Conservation (phyloP, 2,797 vertebrate species). For the Danio kyathit region DNA sequence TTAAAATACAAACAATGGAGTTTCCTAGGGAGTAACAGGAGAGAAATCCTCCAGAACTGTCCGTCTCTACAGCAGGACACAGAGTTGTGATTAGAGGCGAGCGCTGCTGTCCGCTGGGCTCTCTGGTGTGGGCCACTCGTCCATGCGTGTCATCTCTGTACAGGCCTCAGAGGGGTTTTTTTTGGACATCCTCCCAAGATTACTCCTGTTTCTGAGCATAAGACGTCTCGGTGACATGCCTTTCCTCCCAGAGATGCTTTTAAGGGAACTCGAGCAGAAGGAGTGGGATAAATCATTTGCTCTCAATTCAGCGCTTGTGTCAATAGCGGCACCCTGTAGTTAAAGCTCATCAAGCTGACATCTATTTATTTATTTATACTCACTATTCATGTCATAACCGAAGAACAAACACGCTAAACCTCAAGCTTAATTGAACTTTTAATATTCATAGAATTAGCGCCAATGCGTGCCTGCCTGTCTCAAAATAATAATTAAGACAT, state of each 20-base stretch:
- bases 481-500: slow-evolving; percentile 14
- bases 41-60: slow-evolving; percentile 2
- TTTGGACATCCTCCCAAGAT: neutral
- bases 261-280: slow-evolving; percentile 18
- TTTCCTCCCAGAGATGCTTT: slow-evolving; percentile 13
- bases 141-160: slow-evolving; percentile 17
- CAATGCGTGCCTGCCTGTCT: neutral
- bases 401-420: neutral
- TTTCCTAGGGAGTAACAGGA: neutral
- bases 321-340: slow-evolving; percentile 35
- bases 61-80: neutral
- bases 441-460: neutral
- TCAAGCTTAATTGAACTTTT: slow-evolving; percentile 26
- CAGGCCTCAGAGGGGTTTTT: neutral
- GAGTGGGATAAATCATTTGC: slow-evolving; percentile 9
- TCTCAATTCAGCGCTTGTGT: slow-evolving; percentile 24
- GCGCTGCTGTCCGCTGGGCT: slow-evolving; percentile 28
- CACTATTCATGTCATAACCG: slow-evolving; percentile 17
- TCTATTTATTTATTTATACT: slow-evolving; percentile 21
- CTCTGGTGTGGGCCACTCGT: slow-evolving; percentile 36
- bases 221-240: slow-evolving; percentile 1
- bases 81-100: slow-evolving; percentile 23
- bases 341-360: slow-evolving; percentile 38
- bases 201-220: neutral
- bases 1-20: neutral